Base-by-base conservation (phyloP, 2,888 invertebrate species). In the Drosophila paramelanica region DNA sequence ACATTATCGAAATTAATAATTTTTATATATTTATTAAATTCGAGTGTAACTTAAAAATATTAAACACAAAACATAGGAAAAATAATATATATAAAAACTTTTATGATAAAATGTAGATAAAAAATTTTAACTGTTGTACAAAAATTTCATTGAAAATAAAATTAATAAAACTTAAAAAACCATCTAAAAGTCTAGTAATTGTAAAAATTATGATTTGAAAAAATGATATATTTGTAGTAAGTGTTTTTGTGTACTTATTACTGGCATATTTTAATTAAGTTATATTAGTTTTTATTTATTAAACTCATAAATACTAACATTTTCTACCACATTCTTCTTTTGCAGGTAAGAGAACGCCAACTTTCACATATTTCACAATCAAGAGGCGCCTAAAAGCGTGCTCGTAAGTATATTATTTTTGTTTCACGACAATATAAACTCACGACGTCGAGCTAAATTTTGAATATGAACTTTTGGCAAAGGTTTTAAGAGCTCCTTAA, bases 281-380 rank as follows among this genome's bases (percentile, higher is more conserved):
- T 31, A 13, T 10, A 8, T 5, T 14, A 23, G 31, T 10, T 23
- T 13, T 20, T 27, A 46, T 39, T n/a, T 25, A 20, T 5, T 14
- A 7, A 13, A 5, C 8, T 23, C 25, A 47, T 49, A 25, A 64
- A 39, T 39, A 25, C 20, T 13, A 50, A 39, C 2, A 25, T 20
- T 41, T 41, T 51, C 49, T 25, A 13, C 45, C 41, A 36, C 42
- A 14, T 58, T 36, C 49, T 58, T 39, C 38, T 23, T 11, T 81
- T 75, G 8, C 71, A 86, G 81, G 81, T 81, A 83, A 81, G 81
- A 66, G 55, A 46, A 11, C 27, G 25, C 5, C 36, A 51, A 55
- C 11, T 41, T 43, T 43, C 1, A n/a, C 53, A 49, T 41, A 60
- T 57, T 55, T 64, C 33, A 36, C 25, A 49, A 43, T 49, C 43